phyloP scores from a whole-genome alignment of 2,113 vertebrate species.

The Oreotrochilus melanogaster region DNA sequence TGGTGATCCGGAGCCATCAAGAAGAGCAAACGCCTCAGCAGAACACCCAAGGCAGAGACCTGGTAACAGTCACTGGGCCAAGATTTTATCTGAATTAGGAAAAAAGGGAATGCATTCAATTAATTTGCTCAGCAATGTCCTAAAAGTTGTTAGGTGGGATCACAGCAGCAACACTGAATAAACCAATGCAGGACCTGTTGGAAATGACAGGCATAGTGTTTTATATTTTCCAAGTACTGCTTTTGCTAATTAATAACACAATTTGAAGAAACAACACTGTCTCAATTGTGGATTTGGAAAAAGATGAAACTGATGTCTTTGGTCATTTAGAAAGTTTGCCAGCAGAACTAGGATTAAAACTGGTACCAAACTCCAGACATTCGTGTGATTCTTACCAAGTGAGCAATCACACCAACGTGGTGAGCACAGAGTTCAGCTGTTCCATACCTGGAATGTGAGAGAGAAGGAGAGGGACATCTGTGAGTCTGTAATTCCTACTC shows the following conservation, averaged over 20 bases:
- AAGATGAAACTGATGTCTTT: not conserved
- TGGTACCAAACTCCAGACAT: not conserved
- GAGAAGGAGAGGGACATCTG: not conserved
- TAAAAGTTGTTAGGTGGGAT: not conserved
- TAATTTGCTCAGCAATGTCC: not conserved
- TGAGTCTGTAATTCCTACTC: not conserved
- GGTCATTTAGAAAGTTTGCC: not conserved
- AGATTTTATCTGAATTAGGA: slow-evolving; percentile 74
- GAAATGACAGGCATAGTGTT: not conserved
- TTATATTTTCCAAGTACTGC: not conserved
- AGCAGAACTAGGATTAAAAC: not conserved
- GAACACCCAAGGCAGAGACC: slow-evolving; percentile 78
- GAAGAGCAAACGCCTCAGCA: slow-evolving; percentile 90
- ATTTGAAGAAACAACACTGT: not conserved
- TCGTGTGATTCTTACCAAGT: slow-evolving; percentile 83
- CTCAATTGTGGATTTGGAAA: not conserved
- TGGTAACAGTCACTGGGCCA: slow-evolving; percentile 82
- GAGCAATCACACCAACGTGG: slow-evolving; percentile 84
- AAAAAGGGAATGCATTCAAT: not conserved
- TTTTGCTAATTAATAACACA: not conserved
- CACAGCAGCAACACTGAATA: not conserved
- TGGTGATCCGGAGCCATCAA: slow-evolving; percentile 91
- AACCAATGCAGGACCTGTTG: not conserved
- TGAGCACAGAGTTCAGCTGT: slow-evolving; percentile 92
- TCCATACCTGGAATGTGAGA: slow-evolving; percentile 82